Percentiles rank a stretch among this genome's conserved stretches.
Evolutionary conservation across 2,888 invertebrate genomes (phyloP).

Genomic region (Leptinotarsa haldemani): DNA sequence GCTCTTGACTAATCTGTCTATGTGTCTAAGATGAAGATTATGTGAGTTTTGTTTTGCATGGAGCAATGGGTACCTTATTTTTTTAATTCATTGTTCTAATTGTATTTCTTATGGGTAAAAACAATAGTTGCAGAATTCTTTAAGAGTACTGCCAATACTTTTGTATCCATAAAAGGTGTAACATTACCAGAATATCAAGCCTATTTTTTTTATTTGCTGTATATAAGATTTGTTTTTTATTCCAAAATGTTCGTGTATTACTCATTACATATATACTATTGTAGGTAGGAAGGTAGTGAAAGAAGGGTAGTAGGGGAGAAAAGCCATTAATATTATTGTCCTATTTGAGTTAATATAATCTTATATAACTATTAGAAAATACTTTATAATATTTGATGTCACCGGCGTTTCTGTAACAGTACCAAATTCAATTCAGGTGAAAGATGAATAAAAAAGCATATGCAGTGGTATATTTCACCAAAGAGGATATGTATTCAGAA

Average conservation of each 20-base stretch:
- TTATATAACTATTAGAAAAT: neutral
- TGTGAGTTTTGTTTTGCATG: neutral
- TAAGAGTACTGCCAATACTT: neutral
- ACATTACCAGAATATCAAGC: neutral
- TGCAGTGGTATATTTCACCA: constrained; percentile 22
- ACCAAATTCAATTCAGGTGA: neutral
- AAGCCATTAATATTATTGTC: neutral
- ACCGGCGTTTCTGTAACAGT: neutral
- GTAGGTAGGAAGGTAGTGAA: neutral
- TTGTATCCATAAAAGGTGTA: neutral
- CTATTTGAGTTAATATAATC: neutral
- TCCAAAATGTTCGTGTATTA: neutral
- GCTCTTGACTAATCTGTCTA: neutral
- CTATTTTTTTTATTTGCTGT: neutral
- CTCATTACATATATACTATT: neutral
- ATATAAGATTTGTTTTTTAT: neutral
- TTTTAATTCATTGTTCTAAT: neutral
- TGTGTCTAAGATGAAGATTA: constrained; percentile 1
- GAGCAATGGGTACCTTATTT: neutral
- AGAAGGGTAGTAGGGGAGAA: too few relatives aligned
- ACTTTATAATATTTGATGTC: neutral
- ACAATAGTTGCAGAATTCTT: neutral
- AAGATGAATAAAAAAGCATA: constrained; percentile 8
- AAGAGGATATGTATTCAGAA: constrained; percentile 26
- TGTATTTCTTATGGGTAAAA: too few relatives aligned